phyloP scores from a whole-genome alignment of 2,888 invertebrate species.

The Neria commutata region DNA sequence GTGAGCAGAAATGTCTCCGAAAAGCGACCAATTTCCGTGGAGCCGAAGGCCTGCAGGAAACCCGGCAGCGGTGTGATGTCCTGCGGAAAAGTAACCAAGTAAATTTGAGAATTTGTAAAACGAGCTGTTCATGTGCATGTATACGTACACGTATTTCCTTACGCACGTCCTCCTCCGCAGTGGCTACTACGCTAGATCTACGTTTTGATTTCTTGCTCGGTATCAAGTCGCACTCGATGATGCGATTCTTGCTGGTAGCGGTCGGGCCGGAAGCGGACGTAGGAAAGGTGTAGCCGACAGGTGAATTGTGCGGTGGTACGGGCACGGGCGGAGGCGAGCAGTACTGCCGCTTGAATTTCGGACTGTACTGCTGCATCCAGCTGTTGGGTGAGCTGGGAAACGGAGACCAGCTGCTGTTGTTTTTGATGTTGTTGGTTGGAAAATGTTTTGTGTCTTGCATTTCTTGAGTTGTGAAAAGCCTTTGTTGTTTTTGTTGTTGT shows the following conservation, averaged over 20 bases:
- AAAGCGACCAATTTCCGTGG: conserved; percentile 85
- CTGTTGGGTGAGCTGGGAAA: conserved; percentile 22
- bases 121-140: neutral
- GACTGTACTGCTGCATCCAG: conserved; percentile 12
- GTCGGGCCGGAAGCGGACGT: conserved; percentile 15
- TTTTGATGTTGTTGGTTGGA: conserved; percentile 12
- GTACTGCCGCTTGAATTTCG: conserved; percentile 30
- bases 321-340: conserved; percentile 42
- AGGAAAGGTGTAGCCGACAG: conserved; percentile 40
- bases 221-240: conserved; percentile 56
- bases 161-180: conserved; percentile 32
- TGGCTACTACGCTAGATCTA: conserved; percentile 30
- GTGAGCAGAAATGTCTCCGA: conserved; percentile 69
- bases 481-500: conserved; percentile 19
- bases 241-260: conserved; percentile 44
- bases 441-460: neutral
- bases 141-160: conserved; percentile 50
- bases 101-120: neutral
- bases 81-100: conserved; percentile 29
- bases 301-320: conserved; percentile 45
- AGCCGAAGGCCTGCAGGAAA: conserved; percentile 85
- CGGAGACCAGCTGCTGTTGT: conserved; percentile 24
- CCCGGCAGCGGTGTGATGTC: conserved; percentile 71
- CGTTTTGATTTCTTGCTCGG: conserved; percentile 56
- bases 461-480: neutral